These are phyloP conservation scores for Meloidogyne floridensis DNA, from an alignment of 1,140 invertebrate genomes.

Conservation along the genomic window DNA sequence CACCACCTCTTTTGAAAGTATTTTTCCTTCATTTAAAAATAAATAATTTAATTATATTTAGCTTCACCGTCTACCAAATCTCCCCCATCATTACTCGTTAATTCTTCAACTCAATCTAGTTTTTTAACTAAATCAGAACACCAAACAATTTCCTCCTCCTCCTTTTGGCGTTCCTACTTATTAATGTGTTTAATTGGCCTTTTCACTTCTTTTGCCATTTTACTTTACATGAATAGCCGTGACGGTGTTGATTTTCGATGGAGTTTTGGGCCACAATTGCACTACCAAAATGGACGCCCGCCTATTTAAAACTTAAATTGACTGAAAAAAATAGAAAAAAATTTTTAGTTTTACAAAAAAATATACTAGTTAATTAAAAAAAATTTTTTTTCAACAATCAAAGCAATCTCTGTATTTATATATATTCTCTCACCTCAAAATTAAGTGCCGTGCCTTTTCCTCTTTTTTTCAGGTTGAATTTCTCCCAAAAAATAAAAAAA, in stretches of 20 bases:
- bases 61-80: not conserved
- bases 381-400: not conserved
- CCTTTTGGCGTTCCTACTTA: conserved; percentile 25
- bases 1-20: not conserved
- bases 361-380: not conserved
- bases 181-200: conserved; percentile 29
- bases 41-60: not conserved
- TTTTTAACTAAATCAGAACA: not conserved
- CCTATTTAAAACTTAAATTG: conserved; percentile 6
- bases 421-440: not conserved
- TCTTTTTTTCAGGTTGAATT: not conserved
- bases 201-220: conserved; percentile 18
- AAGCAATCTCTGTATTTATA: not conserved
- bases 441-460: not conserved
- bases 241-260: conserved; percentile 35
- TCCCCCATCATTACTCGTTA: not conserved
- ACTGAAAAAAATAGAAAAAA: no score
- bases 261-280: conserved; percentile 41
- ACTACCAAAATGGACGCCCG: conserved; percentile 41
- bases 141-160: not conserved
- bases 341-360: not conserved
- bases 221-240: not conserved
- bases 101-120: conserved; percentile 1
- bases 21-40: not conserved
- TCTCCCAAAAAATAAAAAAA: not conserved